These are phyloP conservation scores for Stegostoma tigrinum DNA, from an alignment of 2,113 vertebrate genomes.

Conservation along the genomic window DNA sequence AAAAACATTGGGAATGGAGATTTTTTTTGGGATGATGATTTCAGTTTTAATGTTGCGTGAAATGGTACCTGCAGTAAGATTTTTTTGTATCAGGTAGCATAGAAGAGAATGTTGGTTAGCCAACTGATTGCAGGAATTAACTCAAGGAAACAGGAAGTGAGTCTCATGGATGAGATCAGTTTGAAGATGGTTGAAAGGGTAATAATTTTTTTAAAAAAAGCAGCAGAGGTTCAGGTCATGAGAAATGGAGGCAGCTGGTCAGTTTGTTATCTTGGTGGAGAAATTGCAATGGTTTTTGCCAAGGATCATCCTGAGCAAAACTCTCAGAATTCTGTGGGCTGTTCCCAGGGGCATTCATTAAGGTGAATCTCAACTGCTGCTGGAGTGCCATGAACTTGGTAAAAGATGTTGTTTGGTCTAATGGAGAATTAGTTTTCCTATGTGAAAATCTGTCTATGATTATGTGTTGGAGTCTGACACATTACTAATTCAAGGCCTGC, in stretches of 20 bases:
- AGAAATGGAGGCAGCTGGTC: background rate
- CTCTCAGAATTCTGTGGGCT: no score
- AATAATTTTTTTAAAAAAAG: background rate
- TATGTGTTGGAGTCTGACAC: no score
- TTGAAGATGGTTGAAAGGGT: background rate
- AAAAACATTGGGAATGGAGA: background rate
- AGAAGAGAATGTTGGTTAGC: background rate
- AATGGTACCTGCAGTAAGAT: background rate
- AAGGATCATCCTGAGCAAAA: no score
- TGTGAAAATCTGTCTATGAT: no score
- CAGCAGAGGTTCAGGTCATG: background rate
- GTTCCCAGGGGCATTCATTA: no score
- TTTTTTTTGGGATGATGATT: background rate
- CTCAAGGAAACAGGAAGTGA: background rate
- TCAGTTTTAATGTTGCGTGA: background rate
- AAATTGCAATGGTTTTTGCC: no score
- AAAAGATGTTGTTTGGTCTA: no score
- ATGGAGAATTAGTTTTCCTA: no score
- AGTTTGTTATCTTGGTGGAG: background rate
- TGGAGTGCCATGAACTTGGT: no score
- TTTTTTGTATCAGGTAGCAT: background rate
- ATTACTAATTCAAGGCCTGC: no score
- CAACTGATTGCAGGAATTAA: background rate
- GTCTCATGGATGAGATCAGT: background rate
- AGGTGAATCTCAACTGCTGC: no score